These are phyloP conservation scores for Laothoe populi DNA, from an alignment of 2,888 invertebrate genomes.

Conservation along the genomic window DNA sequence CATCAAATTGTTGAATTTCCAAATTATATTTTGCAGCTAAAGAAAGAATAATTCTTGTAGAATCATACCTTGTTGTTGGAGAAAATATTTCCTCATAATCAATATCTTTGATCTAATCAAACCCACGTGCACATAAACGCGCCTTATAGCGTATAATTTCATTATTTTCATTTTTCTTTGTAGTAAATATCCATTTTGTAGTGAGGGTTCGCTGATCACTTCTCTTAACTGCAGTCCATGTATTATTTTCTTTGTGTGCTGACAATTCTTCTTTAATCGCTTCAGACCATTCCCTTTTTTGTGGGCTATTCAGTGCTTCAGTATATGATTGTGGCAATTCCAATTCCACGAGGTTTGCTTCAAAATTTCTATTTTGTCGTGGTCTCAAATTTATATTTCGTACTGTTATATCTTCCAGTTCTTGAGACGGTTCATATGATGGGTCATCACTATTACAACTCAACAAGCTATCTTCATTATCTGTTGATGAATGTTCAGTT, in stretches of 20 bases:
- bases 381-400: constrained; percentile 37
- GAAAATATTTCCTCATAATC: constrained; percentile 34
- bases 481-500: neutral
- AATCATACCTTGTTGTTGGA: constrained; percentile 31
- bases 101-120: constrained; percentile 29
- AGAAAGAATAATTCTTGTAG: constrained; percentile 27
- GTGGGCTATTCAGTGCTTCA: constrained; percentile 29
- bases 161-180: constrained; percentile 30
- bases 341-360: constrained; percentile 40
- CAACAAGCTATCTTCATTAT: too few relatives aligned
- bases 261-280: constrained; percentile 33
- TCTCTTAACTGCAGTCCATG: constrained; percentile 29
- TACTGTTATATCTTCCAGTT: neutral
- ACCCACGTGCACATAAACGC: constrained; percentile 33
- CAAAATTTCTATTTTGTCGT: constrained; percentile 34
- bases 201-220: constrained; percentile 24
- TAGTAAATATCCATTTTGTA: constrained; percentile 32
- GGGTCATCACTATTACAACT: too few relatives aligned
- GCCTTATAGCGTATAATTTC: constrained; percentile 28
- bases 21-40: constrained; percentile 27
- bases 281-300: constrained; percentile 24
- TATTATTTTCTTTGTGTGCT: constrained; percentile 33
- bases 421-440: too few relatives aligned
- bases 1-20: constrained; percentile 39
- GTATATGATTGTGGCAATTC: constrained; percentile 27